A percentile compares a stretch with the other conserved stretches of the same genome.
Evolutionary conservation across 2,797 vertebrate genomes (phyloP).

Genomic region (Microcaecilia unicolor): DNA sequence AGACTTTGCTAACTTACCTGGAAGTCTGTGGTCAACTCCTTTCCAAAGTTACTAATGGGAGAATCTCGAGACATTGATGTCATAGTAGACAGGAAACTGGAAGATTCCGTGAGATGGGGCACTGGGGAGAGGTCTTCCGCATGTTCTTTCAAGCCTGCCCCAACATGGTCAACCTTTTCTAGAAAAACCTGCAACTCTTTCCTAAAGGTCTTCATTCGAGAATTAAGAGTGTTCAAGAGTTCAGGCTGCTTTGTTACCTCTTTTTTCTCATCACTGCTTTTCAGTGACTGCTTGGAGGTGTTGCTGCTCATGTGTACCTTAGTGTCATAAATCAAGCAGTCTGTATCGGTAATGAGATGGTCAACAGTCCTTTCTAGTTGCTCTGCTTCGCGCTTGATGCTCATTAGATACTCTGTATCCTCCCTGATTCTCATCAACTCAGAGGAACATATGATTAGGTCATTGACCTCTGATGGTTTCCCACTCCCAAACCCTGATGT

Average conservation of each 20-base stretch:
- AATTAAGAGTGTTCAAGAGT: conserved; percentile 76
- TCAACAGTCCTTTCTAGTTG: conserved; percentile 76
- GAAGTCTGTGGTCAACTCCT: conserved; percentile 83
- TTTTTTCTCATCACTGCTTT: conserved; percentile 22
- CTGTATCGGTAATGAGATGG: conserved; percentile 79
- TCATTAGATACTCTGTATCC: conserved; percentile 66
- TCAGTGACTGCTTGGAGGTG: conserved; percentile 40
- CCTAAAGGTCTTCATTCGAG: conserved; percentile 82
- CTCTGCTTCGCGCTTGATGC: conserved; percentile 78
- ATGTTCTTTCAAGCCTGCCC: conserved; percentile 72
- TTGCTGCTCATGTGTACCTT: conserved; percentile 56
- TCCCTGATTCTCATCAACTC: conserved; percentile 63
- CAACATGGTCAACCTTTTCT: conserved; percentile 79
- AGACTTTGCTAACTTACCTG: conserved; percentile 76
- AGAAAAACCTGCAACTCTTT: conserved; percentile 85
- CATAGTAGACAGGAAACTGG: conserved; percentile 90
- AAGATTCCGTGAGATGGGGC: conserved; percentile 91
- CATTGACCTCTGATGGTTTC: conserved; percentile 69
- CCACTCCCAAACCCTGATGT: conserved; percentile 79
- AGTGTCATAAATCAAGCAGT: conserved; percentile 71
- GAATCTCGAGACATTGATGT: conserved; percentile 95
- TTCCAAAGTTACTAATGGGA: conserved; percentile 84
- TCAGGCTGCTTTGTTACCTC: conserved; percentile 56
- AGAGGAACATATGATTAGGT: conserved; percentile 39
- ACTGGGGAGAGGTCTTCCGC: conserved; percentile 83